phyloP scores from a whole-genome alignment of 2,888 invertebrate species.

The Dermolepida albohirtum region DNA sequence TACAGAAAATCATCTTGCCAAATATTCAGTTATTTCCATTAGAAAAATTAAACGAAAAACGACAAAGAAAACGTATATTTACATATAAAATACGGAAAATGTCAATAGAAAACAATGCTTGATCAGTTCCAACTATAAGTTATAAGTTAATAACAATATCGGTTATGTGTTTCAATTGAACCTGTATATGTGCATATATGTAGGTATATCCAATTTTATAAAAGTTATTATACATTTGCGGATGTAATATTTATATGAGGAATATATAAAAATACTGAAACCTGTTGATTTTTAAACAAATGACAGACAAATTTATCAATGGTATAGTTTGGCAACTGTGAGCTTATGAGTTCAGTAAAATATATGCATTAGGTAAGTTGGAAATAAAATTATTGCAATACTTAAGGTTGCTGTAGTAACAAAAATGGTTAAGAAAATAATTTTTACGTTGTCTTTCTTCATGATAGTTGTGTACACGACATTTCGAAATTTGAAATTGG shows the following conservation, averaged over 20 bases:
- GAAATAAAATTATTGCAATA: conserved; percentile 27
- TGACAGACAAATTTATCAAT: conserved; percentile 18
- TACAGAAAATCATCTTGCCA: conserved; percentile 58
- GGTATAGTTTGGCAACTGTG: conserved; percentile 38
- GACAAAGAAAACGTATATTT: background rate
- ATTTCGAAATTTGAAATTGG: too few relatives aligned
- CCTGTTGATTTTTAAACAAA: conserved; percentile 30
- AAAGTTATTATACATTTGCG: conserved; percentile 46
- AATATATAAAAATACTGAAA: conserved; percentile 56
- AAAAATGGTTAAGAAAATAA: background rate
- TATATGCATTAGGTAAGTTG: background rate
- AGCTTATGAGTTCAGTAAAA: conserved; percentile 24
- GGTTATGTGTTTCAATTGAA: conserved; percentile 44
- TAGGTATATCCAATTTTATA: conserved; percentile 47
- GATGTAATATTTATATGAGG: conserved; percentile 39
- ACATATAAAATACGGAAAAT: conserved; percentile 12
- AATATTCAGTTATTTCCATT: conserved; percentile 48
- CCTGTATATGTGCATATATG: conserved; percentile 35
- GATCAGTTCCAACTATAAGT: conserved; percentile 58
- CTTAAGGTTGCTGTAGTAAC: background rate
- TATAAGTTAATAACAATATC: conserved; percentile 39
- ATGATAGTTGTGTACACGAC: too few relatives aligned
- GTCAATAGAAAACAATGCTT: conserved; percentile 45
- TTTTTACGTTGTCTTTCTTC: too few relatives aligned
- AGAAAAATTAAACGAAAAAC: conserved; percentile 14